These are phyloP conservation scores for Habrosyne pyritoides DNA, from an alignment of 2,888 invertebrate species.

Conservation along the genomic window DNA sequence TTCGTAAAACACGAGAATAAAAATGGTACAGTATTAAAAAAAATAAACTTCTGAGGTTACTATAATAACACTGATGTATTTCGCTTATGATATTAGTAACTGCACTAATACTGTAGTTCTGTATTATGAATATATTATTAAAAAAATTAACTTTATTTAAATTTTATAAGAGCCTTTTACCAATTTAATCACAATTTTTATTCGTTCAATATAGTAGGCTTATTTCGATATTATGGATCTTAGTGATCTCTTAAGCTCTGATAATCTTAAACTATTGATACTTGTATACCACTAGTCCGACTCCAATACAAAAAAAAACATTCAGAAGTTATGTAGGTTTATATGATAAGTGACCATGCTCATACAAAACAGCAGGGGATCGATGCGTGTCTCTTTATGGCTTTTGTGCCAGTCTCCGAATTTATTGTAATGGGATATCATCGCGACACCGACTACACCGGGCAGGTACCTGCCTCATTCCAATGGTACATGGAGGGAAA, in stretches of 20 bases:
- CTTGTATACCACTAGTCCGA: background rate
- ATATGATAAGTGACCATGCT: background rate
- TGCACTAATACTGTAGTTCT: no score
- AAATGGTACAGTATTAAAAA: no score
- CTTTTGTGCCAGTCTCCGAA: background rate
- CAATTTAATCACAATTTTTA: no score
- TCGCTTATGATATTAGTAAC: no score
- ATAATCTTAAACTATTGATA: background rate
- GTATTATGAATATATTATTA: no score
- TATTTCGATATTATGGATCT: no score
- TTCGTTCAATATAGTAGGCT: no score
- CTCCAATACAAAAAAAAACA: background rate
- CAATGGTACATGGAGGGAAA: background rate
- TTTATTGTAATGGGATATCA: background rate
- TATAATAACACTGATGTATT: no score
- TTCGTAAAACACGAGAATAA: no score
- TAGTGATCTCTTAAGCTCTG: background rate
- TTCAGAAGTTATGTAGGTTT: background rate
- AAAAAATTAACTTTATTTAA: no score
- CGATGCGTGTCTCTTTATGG: slow-evolving; percentile 3
- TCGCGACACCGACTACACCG: background rate
- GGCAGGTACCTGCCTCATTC: background rate
- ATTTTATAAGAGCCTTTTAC: no score
- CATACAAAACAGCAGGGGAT: background rate
- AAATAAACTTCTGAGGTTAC: no score